A percentile compares a stretch with the other conserved stretches of the same genome.
Evolutionary conservation across 2,113 vertebrate species (phyloP).

Genomic region (Recurvirostra avosetta): DNA sequence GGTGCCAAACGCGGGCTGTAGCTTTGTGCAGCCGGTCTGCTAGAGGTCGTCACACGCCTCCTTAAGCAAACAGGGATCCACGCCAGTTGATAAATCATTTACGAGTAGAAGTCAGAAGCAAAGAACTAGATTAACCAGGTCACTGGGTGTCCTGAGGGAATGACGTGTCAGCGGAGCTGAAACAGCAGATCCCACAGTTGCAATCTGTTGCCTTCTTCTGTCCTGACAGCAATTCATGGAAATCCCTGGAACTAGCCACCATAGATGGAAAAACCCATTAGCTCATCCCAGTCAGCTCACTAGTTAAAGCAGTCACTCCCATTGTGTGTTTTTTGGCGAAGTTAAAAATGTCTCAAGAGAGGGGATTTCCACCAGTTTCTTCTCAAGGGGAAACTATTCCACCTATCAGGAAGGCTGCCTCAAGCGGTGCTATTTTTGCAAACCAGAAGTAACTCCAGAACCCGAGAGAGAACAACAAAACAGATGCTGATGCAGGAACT

Average conservation of each 20-base stretch:
- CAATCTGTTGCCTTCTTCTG: slow-evolving; percentile 49
- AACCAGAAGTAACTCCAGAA: slow-evolving; percentile 45
- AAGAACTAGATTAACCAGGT: slow-evolving; percentile 74
- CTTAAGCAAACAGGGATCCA: slow-evolving; percentile 74
- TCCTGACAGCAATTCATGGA: slow-evolving; percentile 49
- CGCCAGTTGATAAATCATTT: slow-evolving; percentile 74
- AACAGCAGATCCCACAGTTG: slow-evolving; percentile 67
- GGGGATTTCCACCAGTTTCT: slow-evolving; percentile 54
- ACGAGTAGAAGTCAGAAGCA: slow-evolving; percentile 64
- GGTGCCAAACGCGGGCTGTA: slow-evolving; percentile 38
- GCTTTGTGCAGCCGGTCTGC: slow-evolving; percentile 38
- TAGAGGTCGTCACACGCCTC: slow-evolving; percentile 68
- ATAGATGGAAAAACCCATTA: slow-evolving; percentile 66
- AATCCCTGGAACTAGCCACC: slow-evolving; percentile 59
- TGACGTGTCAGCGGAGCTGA: slow-evolving; percentile 69
- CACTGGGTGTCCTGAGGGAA: slow-evolving; percentile 67
- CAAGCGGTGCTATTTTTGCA: neutral
- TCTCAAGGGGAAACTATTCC: slow-evolving; percentile 48
- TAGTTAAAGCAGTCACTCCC: slow-evolving; percentile 43
- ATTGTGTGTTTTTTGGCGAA: neutral
- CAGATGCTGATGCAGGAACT: neutral
- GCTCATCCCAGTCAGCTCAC: slow-evolving; percentile 46
- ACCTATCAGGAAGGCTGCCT: slow-evolving; percentile 50
- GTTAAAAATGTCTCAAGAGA: slow-evolving; percentile 48
- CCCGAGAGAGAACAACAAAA: neutral